Conservation (phyloP, 2,888 invertebrate species). For the Mellilla xanthometata region DNA sequence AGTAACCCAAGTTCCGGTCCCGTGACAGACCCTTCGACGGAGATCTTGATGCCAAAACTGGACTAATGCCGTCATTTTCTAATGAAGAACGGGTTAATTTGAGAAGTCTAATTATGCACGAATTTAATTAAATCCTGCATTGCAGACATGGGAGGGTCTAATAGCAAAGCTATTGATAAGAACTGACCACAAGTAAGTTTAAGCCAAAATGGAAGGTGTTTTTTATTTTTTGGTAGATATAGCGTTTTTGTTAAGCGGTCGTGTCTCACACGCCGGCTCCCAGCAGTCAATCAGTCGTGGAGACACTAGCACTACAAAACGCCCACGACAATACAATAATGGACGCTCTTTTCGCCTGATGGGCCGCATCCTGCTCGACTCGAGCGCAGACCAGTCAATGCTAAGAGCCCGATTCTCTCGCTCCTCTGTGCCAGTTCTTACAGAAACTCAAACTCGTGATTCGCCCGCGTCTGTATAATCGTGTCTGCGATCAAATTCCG, state of each 20-base stretch:
- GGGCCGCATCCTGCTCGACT: slow-evolving; percentile 70
- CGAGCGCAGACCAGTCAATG: slow-evolving; percentile 76
- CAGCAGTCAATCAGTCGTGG: slow-evolving; percentile 59
- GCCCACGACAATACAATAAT: slow-evolving; percentile 80
- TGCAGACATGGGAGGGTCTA: no score
- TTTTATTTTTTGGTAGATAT: neutral
- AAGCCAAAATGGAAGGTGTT: no score
- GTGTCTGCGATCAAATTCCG: slow-evolving; percentile 45
- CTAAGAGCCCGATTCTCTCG: slow-evolving; percentile 62
- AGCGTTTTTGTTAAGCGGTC: slow-evolving; percentile 32
- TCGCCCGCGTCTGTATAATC: slow-evolving; percentile 40
- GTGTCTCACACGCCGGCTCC: slow-evolving; percentile 48
- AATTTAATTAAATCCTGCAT: no score
- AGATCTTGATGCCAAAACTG: slow-evolving; percentile 38
- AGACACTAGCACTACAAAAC: slow-evolving; percentile 72
- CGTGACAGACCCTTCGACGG: slow-evolving; percentile 59
- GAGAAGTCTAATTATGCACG: no score
- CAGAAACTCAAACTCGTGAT: slow-evolving; percentile 24
- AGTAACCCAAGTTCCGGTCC: slow-evolving; percentile 72
- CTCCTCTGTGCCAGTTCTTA: slow-evolving; percentile 36
- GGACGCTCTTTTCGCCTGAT: slow-evolving; percentile 76
- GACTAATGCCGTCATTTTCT: neutral
- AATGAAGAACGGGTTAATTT: no score
- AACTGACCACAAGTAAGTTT: no score
- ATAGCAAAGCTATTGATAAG: no score